Evolutionary conservation across 2,888 invertebrate genomes (phyloP).

Genomic region (Volucella inflata): DNA sequence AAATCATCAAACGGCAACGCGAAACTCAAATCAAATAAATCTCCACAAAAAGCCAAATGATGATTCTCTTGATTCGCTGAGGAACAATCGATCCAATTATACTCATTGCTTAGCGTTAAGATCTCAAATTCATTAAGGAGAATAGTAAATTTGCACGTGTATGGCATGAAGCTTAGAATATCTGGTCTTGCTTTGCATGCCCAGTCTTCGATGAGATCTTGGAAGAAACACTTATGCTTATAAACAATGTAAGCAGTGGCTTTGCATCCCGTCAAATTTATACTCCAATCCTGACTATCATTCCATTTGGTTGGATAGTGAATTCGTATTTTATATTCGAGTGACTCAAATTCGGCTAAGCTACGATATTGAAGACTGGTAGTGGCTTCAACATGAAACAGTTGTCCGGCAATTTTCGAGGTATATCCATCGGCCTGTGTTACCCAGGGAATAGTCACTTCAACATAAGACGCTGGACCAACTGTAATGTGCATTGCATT

Average conservation of each 20-base stretch:
- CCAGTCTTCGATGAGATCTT: slow-evolving; percentile 99
- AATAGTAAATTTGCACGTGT: slow-evolving; percentile 96
- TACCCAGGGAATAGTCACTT: slow-evolving; percentile 98
- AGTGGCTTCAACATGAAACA: slow-evolving; percentile 96
- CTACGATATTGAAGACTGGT: slow-evolving; percentile 97
- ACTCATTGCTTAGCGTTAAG: slow-evolving; percentile 96
- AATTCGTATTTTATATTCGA: slow-evolving; percentile 92
- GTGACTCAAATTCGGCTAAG: slow-evolving; percentile 96
- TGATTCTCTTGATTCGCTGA: slow-evolving; percentile 97
- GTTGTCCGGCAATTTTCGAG: slow-evolving; percentile 95
- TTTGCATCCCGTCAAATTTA: slow-evolving; percentile 96
- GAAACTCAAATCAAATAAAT: slow-evolving; percentile 95
- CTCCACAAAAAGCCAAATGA: slow-evolving; percentile 96
- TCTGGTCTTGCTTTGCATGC: slow-evolving; percentile 96
- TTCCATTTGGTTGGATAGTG: slow-evolving; percentile 98
- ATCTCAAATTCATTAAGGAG: slow-evolving; percentile 97
- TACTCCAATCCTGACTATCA: slow-evolving; percentile 97
- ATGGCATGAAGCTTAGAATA: slow-evolving; percentile 97
- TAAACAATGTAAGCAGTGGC: slow-evolving; percentile 96
- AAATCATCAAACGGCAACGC: slow-evolving; percentile 97
- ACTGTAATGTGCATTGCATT: slow-evolving; percentile 98
- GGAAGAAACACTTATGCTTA: slow-evolving; percentile 97
- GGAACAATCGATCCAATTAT: slow-evolving; percentile 99
- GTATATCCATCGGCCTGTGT: slow-evolving; percentile 94
- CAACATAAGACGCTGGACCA: slow-evolving; percentile 97